Base-by-base conservation (phyloP, 1,140 invertebrate genomes). In the Aethina tumida region DNA sequence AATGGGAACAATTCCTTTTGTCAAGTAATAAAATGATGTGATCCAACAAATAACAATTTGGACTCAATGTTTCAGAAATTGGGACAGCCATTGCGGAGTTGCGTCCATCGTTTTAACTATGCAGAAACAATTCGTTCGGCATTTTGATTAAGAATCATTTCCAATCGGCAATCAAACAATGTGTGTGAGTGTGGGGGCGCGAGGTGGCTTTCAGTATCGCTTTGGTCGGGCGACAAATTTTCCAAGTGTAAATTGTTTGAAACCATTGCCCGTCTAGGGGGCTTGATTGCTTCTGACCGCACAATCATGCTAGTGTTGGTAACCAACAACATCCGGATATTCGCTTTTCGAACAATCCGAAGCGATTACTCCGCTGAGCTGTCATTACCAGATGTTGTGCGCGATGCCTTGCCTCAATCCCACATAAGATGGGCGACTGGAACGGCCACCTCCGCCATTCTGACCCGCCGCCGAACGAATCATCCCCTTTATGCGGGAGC, bases 251-350 rank as follows among this genome's bases (percentile, higher is more conserved):
- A 46, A 42, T 42, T 38, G 44, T 41, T 29, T 39, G 44, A 42
- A 46, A 46, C 28, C 31, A 34, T 40, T 30, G 42, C 29, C 24
- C 20, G 26, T 44, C 36, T 37, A 35, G 29, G 39, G 35, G 43
- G 39, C 42, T 42, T 48, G 49, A 51, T 51, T 48, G 45, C 49
- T 45, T 47, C 30, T 48, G 49, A 48, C 49, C 49, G 42, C 49
- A 48, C 49, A 51, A 51, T 51, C 42, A 48, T 45, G 41, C 38
- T 37, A 34, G 35, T 39, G 49, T 44, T 46, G 49, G 42, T 45
- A 45, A 42, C 41, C 39, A 25, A 21, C 34, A 28, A 21, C 38
- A 41, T 47, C 40, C 41, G 43, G 41, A 47, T 44, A 50, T 50
- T 39, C 39, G 43, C 35, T 42, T 40, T 28, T 41, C 33, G 39